Base-by-base conservation (phyloP, 2,113 vertebrate genomes). In the Oxygymnocypris stewartii region DNA sequence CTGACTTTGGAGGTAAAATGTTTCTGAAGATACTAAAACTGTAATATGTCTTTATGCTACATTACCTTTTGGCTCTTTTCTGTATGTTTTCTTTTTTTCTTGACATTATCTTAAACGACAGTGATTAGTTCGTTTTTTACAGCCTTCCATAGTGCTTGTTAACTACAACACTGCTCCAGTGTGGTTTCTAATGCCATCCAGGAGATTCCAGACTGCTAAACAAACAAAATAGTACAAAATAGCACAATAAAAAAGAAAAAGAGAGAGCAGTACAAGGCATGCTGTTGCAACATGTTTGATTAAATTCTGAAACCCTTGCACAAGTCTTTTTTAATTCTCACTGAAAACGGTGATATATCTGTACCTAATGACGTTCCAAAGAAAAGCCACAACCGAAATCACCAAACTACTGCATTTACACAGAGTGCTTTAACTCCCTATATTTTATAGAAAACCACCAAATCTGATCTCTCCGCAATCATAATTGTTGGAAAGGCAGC, bases 181-280 rank as follows among this genome's bases (percentile, higher is more conserved):
- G 82, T 73, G 86, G 75, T 78, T 87, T 84, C 51, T 63, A 88
- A 82, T 49, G 2, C 75, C 42, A 76, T 54, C 35, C n/a, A n/a
- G 49, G 81, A 78, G 84, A 8, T 76, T 84, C 65, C 81, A 40
- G 61, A 79, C 54, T 85, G 61, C 80, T 71, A 82, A 71, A 69
- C 80, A 54, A 84, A 82, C 8, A 79, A 69, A 88, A 76, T 12
- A 4, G 40, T 35, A 54, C 9, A 59, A 59, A 59, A 59, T 59
- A 59, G 57, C 57, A 59, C 69, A 54, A 31, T 78, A 51, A 49
- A 77, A 73, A 75, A 49, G 3, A n/a, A 76, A 67, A 3, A 73
- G 69, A 54, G 74, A 37, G 18, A 74, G 80, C 8, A 10, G 20
- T 18, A 65, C 18, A 61, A 37, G 69, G 9, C 1, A 40, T 84